A percentile compares a stretch with the other conserved stretches of the same genome.
Conservation (phyloP, 2,797 vertebrate genomes). For the Hozukius guyotensis region DNA sequence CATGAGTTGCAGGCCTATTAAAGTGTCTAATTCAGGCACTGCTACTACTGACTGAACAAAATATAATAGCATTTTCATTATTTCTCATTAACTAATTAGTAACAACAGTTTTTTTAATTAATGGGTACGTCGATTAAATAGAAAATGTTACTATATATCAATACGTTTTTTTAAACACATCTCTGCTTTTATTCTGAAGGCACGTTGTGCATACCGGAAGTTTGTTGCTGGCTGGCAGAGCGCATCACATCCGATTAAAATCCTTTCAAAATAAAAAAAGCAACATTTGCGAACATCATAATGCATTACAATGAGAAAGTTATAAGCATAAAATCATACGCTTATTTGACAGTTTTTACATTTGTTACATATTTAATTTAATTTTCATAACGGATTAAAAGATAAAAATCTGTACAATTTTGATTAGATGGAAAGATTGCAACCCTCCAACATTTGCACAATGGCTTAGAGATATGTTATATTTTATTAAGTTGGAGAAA, state of each 20-base stretch:
- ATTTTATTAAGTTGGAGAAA: too few species aligned
- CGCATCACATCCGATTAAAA: not conserved
- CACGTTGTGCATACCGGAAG: not conserved
- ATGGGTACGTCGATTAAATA: too few species aligned
- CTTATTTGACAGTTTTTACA: fast-evolving
- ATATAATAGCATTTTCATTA: too few species aligned
- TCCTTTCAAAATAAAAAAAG: slow-evolving; percentile 27
- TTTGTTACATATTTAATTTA: fast-evolving
- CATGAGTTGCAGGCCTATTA: too few species aligned
- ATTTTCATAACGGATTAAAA: not conserved
- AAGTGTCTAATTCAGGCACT: too few species aligned
- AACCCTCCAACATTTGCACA: too few species aligned
- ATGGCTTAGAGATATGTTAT: too few species aligned
- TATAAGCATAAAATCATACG: fast-evolving
- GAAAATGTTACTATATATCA: not conserved
- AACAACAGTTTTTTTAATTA: too few species aligned
- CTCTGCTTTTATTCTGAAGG: slow-evolving; percentile 8
- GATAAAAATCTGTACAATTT: too few species aligned
- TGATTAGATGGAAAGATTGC: too few species aligned
- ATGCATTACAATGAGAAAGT: not conserved
- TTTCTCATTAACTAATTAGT: too few species aligned
- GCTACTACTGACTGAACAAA: too few species aligned
- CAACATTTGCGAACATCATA: not conserved
- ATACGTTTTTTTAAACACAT: not conserved
- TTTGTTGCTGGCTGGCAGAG: not conserved